Evolutionary conservation across 2,888 invertebrate species (phyloP), one percentile per base, ranked within the genome.

Genomic region (Biston betularia): DNA sequence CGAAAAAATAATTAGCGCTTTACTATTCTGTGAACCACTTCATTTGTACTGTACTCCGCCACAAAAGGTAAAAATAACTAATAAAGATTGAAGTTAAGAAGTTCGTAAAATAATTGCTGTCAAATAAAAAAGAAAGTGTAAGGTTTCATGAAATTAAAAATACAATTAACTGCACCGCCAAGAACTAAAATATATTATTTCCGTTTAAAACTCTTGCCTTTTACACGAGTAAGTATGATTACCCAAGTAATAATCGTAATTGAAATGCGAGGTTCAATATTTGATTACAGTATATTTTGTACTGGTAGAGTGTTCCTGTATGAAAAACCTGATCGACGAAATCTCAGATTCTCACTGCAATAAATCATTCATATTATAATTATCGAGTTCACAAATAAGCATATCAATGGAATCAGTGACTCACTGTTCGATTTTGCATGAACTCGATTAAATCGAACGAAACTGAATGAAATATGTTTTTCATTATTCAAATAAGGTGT

Each of bases 401-500:
- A 67, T 71, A 71, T 74, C 69, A 71, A 72, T 72, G 68, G 72
- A 70, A 72, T 71, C 69, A 53, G 42, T 74, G 72, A 74, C 35
- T 74, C 72, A 71, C 60, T n/a, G 15, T 24, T 64, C 56, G 58
- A 72, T 70, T 71, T 71, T 35, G 46, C 52, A 67, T 63, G 63
- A 63, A 70, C 52, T 64, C 68, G 71, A 71, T 73, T 69, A 71
- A 73, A 68, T 55, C 55, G 59, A 58, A 24, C 45, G 45, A 55
- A 59, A 71, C 44, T 81, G 75, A 80, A 80, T 81, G 77, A 79
- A 79, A 75, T 73, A 75, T 74, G 79, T 72, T 74, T 68, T 63
- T 63, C 59, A 58, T 55, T 58, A 53, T 72, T 71, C 68, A 72
- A 71, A 75, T 72, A 74, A 68, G 71, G 71, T 69, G 68, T 73